Evolutionary conservation across 2,113 vertebrate genomes (phyloP), one percentile per base, ranked within the genome.

Genomic region (Hassar affinis): DNA sequence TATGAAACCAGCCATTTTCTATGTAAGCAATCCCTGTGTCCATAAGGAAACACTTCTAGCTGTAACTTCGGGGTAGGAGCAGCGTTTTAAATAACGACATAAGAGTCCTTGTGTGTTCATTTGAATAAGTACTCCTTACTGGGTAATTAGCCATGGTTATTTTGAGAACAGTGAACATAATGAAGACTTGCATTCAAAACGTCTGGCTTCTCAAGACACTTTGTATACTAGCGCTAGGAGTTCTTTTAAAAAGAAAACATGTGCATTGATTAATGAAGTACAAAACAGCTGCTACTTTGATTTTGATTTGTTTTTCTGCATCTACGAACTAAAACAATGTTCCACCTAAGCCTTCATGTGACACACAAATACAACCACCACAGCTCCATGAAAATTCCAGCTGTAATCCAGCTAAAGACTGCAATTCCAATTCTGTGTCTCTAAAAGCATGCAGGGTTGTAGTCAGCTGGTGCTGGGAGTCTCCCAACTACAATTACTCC

Each of bases 401-500:
- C 54, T 47, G 20, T 78, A 17, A 64, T 54, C 54, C 8, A 74
- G 54, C 49, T 82, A 69, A 78, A 84, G 62, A 59, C 11, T 74
- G 47, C 81, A 85, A 80, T 80, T 62, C 69, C 61, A 45, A 80
- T 79, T 75, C 27, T 14, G 61, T 75, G 51, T 75, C 66, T 52
- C 35, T 56, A 35, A 68, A 57, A 71, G 75, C 49, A 52, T 80
- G 69, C 54, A 82, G 56, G 83, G 79, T 89, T 85, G 72, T 75
- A 80, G 81, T 92, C 92, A 91, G 90, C 85, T 90, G 91, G 86
- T 82, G 72, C 69, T 90, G 89, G 91, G 93, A 93, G 90, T 90
- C 90, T 88, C 92, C 90, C 91, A 91, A 90, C 91, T 85, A 90
- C 90, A 92, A 92, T 91, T 93, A 93, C 88, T 89, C 82, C 94